Conservation (phyloP, 1,140 invertebrate species). For the Eubasilissa regina region DNA sequence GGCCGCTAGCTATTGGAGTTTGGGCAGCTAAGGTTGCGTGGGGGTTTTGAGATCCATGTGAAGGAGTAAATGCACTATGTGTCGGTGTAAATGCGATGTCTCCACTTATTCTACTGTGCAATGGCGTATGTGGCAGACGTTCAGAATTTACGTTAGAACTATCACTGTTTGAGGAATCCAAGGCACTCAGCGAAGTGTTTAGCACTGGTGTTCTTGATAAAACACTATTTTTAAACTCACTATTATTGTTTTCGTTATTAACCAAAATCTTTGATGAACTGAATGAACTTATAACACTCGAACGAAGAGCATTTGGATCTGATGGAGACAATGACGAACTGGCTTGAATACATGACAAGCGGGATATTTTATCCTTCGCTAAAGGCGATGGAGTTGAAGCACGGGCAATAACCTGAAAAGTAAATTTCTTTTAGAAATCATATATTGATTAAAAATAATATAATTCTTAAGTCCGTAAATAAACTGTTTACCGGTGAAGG, state of each 20-base stretch:
- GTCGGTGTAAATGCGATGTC: constrained; percentile 56
- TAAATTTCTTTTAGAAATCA: neutral
- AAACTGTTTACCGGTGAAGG: constrained; percentile 35
- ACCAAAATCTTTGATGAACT: neutral
- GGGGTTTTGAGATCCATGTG: constrained; percentile 64
- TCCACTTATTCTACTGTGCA: constrained; percentile 50
- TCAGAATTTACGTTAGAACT: constrained; percentile 18
- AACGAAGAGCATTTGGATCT: constrained; percentile 39
- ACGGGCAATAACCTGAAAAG: constrained; percentile 17
- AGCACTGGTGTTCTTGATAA: neutral
- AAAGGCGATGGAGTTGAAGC: constrained; percentile 17
- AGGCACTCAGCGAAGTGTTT: neutral
- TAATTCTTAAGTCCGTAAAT: neutral
- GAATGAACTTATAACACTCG: constrained; percentile 44
- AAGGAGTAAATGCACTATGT: constrained; percentile 50
- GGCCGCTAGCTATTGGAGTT: constrained; percentile 69
- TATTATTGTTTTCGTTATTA: neutral
- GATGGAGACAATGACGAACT: constrained; percentile 20
- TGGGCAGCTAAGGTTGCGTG: constrained; percentile 66
- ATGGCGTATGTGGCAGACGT: constrained; percentile 37
- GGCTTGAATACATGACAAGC: constrained; percentile 20
- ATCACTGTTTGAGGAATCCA: constrained; percentile 33
- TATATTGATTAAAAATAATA: neutral
- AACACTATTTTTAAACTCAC: constrained; percentile 8
- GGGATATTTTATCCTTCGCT: constrained; percentile 1